Percentiles rank a stretch among this genome's conserved stretches.
phyloP scores from a whole-genome alignment of 2,888 invertebrate species.

The Onchidella celtica region DNA sequence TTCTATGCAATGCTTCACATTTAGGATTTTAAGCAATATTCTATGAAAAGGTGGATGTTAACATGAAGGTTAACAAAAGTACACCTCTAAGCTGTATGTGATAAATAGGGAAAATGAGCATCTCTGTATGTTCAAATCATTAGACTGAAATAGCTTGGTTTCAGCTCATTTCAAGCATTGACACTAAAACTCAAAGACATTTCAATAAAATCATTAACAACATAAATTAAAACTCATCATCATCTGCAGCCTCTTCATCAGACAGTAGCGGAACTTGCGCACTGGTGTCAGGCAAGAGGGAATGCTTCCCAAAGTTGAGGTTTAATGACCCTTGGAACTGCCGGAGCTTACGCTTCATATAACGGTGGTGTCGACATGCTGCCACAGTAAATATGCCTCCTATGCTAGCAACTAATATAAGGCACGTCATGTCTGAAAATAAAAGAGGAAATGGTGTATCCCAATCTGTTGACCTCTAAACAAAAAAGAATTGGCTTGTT shows the following conservation, averaged over 20 bases:
- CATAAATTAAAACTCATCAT: too few species aligned
- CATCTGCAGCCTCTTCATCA: not conserved
- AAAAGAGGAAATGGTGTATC: not conserved
- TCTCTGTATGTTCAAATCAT: too few species aligned
- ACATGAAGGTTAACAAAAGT: too few species aligned
- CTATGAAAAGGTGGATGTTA: too few species aligned
- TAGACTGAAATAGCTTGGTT: too few species aligned
- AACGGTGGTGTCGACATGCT: constrained; percentile 62
- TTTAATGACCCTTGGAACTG: not conserved
- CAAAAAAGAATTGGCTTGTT: not conserved
- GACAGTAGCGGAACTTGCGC: not conserved
- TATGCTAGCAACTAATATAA: constrained; percentile 61
- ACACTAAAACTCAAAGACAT: too few species aligned
- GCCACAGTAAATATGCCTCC: constrained; percentile 66
- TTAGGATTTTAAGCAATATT: too few species aligned
- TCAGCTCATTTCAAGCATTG: too few species aligned
- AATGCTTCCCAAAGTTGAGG: not conserved
- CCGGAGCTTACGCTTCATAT: constrained; percentile 37
- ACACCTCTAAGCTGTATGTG: too few species aligned
- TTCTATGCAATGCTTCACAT: too few species aligned
- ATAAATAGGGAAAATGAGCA: too few species aligned
- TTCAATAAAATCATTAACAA: too few species aligned
- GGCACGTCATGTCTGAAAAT: constrained; percentile 65
- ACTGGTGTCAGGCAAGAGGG: not conserved
- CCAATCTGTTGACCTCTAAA: not conserved